Percentiles rank a stretch among this genome's conserved stretches.
phyloP scores from a whole-genome alignment of 1,140 invertebrate species.

The Saccostrea echinata region DNA sequence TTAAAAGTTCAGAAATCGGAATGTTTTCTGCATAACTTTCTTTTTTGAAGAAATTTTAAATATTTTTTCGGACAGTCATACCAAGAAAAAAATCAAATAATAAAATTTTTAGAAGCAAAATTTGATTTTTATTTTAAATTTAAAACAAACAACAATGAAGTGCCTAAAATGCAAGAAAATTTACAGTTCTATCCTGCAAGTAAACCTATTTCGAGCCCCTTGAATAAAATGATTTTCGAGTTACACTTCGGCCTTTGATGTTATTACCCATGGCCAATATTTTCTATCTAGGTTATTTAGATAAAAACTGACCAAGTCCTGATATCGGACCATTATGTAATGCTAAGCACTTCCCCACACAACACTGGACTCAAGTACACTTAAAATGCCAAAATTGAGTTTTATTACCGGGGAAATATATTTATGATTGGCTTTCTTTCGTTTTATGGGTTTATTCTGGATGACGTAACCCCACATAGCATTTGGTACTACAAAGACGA shows the following conservation, averaged over 20 bases:
- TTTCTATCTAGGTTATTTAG: constrained; percentile 50
- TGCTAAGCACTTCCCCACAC: constrained; percentile 35
- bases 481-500: neutral
- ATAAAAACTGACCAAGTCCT: constrained; percentile 44
- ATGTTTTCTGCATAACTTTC: neutral
- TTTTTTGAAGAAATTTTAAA: neutral
- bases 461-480: neutral
- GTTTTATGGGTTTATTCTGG: constrained; percentile 1
- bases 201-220: constrained; percentile 2
- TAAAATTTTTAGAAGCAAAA: no score
- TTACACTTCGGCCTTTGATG: constrained; percentile 13
- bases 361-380: constrained; percentile 14
- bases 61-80: neutral
- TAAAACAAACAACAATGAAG: no score
- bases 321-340: constrained; percentile 35
- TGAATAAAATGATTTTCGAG: constrained; percentile 20
- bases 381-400: constrained; percentile 50
- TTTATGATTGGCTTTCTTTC: constrained; percentile 36
- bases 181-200: neutral
- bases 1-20: neutral
- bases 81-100: neutral
- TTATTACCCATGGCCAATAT: constrained; percentile 40
- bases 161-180: no score
- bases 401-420: constrained; percentile 46
- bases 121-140: no score